Evolutionary conservation across 2,113 vertebrate species (phyloP), one percentile per base, ranked within the genome.

Genomic region (Cololabis saira): DNA sequence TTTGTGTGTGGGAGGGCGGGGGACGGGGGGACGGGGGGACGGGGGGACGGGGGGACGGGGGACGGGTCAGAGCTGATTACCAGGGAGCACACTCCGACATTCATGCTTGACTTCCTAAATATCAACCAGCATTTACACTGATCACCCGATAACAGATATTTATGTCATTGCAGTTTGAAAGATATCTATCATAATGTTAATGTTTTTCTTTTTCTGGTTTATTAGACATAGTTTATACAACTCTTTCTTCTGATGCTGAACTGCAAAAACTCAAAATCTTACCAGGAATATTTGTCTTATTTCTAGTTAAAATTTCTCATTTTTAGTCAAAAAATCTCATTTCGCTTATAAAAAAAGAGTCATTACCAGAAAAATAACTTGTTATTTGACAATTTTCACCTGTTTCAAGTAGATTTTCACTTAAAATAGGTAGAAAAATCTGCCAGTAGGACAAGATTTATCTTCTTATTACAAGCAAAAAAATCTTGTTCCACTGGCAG

Each of bases 71-170:
- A 66, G 74, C 70, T 17, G 50, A 78, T 83, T 75, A 80, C 60
- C 61, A 72, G 60, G 64, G 48, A 76, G 61, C 69, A 63, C 42
- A 18, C 80, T 81, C 42, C 89, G 84, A 90, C 87, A 82, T 91
- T 90, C 86, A 64, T 40, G 30, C 70, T 70, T 67, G 47, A 33
- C 61, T 45, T 12, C 22, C 15, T 44, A 61, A 67, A 49, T 27
- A 65, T 59, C 17, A 37, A 41, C 63, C 50, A 53, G 49, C 1
- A 67, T 53, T 41, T 59, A 14, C 63, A 14, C 17, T 67, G 41
- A 50, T 15, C 56, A 54, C 41, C 54, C 48, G n/a, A 44, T 19
- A 10, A 21, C 51, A 63, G 33, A 63, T 51, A 43, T 18, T 15
- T 22, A 16, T 41, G 42, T 13, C 48, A 61, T 30, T 21, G 27